Evolutionary conservation across 2,797 vertebrate species (phyloP), one percentile per base, ranked within the genome.

Genomic region (Periophthalmus magnuspinnatus): DNA sequence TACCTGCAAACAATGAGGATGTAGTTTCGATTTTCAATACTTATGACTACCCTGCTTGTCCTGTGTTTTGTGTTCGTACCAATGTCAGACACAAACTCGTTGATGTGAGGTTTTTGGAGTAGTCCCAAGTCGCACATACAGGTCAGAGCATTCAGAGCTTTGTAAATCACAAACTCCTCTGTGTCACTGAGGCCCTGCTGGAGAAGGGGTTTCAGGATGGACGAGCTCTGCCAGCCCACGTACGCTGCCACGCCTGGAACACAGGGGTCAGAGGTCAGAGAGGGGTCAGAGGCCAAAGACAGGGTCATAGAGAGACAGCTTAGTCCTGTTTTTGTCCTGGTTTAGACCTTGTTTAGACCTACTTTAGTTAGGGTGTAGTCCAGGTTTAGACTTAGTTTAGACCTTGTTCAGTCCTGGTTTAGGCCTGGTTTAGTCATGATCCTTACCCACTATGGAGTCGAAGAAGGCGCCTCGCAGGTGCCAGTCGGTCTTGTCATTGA

Each of bases 401-500:
- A 16, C 28, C 28, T 6, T 28, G 24, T 33, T 8, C 17, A 16
- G 14, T 1, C 32, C 28, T 2, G 32, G 28, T 34, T 8, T 19
- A 17, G 13, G 1, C 32, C 57, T 7, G 57, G 32, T 32, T 13
- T 13, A 17, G 14, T 6, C 17, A 50, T 9, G 50, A 50, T 21
- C 21, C 91, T 89, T 68, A 98, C 97, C 97, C 71, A 99, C 97
- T 74, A 99, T 99, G 89, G 97, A 99, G 91, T 99, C 96, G 80
- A 99, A 99, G 90, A 99, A 99, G 68, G 97, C 97, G 34, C 96
- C 97, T 8, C 97, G 93, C 45, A 99, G 95, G 78, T 99, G 97
- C 97, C 97, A 99, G 88, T 98, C 97, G 69, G 98, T 98, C 91
- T 99, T 98, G 87, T 99, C 97, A 61, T 99, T 99, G 55, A 99